These are phyloP conservation scores for Albula goreensis DNA, from an alignment of 2,113 vertebrate species.

Conservation along the genomic window DNA sequence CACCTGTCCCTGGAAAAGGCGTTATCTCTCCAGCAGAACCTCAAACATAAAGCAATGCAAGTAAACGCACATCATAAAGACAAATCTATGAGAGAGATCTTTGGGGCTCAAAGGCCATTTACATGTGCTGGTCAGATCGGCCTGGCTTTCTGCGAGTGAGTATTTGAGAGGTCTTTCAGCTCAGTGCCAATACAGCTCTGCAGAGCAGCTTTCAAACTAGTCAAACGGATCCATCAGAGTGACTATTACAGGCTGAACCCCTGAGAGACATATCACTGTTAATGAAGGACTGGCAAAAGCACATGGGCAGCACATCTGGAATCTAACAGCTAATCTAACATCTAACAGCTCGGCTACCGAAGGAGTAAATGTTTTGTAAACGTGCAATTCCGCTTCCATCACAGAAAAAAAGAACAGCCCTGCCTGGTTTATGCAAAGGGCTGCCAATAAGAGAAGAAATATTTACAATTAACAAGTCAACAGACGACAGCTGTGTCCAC, in stretches of 20 bases:
- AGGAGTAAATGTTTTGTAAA: neutral
- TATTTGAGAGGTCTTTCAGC: neutral
- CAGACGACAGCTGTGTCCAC: neutral
- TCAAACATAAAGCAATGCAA: neutral
- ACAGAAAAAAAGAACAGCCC: neutral
- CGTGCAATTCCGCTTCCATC: neutral
- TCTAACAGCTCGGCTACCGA: neutral
- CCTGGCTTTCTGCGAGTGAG: neutral
- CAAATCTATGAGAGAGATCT: neutral
- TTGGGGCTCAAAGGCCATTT: neutral
- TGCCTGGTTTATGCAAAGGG: neutral
- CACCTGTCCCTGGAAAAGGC: neutral
- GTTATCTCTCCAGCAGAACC: neutral
- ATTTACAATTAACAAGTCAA: slow-evolving; percentile 3
- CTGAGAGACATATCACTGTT: neutral
- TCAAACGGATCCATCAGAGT: neutral
- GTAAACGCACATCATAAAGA: neutral
- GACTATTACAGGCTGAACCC: neutral
- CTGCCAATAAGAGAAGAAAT: neutral
- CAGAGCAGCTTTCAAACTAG: neutral
- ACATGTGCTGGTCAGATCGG: neutral
- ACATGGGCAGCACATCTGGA: neutral
- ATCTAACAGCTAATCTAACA: neutral
- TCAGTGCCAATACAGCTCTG: neutral
- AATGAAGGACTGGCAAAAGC: neutral